Evolutionary conservation across 2,113 vertebrate genomes (phyloP).

Genomic region (Nesoenas mayeri): DNA sequence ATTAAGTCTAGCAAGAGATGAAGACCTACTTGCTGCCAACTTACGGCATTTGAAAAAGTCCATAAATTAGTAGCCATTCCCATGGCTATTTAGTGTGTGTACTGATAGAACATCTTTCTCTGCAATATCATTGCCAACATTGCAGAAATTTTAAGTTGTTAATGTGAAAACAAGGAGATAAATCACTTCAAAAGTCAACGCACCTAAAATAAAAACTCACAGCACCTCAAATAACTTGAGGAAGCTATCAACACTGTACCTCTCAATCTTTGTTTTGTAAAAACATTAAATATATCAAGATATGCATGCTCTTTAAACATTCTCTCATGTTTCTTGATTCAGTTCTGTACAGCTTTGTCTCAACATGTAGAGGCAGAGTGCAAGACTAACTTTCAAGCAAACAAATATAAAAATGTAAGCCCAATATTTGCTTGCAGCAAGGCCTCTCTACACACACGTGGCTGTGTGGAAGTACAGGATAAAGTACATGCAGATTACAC

Average conservation of each 20-base stretch:
- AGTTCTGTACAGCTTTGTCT: not conserved
- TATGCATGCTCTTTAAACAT: fast-evolving
- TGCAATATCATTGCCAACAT: not conserved
- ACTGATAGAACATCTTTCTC: not conserved
- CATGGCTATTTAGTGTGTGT: not conserved
- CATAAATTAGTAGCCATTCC: not conserved
- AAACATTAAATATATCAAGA: not conserved
- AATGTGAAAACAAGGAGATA: not conserved
- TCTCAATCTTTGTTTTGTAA: not conserved
- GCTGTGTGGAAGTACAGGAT: not conserved
- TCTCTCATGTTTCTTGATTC: not conserved
- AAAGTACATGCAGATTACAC: not conserved
- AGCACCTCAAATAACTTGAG: not conserved
- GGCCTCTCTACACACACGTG: not conserved
- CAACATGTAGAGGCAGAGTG: not conserved
- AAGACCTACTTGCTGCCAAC: not conserved
- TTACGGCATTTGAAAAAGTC: not conserved
- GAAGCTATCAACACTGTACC: not conserved
- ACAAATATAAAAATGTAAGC: not conserved
- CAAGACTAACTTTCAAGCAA: not conserved
- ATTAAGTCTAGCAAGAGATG: not conserved
- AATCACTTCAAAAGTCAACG: not conserved
- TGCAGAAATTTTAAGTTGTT: not conserved
- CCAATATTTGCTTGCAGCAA: not conserved
- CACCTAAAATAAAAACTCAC: not conserved